These are phyloP conservation scores for Atethmia centrago DNA, from an alignment of 2,888 invertebrate genomes.

Conservation along the genomic window DNA sequence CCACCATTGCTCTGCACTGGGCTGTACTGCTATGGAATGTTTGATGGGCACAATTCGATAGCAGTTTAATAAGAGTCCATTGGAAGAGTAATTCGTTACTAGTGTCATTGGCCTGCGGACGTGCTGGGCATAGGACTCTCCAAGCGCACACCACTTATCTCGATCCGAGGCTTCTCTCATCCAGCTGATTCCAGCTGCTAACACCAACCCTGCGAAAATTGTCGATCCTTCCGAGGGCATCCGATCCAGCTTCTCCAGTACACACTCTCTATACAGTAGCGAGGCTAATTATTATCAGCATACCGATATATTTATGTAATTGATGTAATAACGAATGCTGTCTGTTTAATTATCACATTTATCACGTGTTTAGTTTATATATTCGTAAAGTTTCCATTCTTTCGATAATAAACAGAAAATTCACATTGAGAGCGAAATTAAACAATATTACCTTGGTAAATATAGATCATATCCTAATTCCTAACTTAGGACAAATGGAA, in stretches of 20 bases:
- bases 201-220: neutral
- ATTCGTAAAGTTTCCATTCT: neutral
- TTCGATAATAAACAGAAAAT: conserved; percentile 1
- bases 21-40: too few species aligned
- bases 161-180: neutral
- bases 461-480: neutral
- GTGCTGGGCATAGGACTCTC: too few species aligned
- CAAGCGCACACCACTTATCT: neutral
- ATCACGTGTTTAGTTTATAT: neutral
- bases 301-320: conserved; percentile 10
- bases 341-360: conserved; percentile 25
- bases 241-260: neutral
- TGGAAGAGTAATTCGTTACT: too few species aligned
- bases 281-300: neutral
- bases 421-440: neutral
- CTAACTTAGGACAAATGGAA: conserved; percentile 3
- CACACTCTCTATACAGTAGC: neutral
- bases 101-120: too few species aligned
- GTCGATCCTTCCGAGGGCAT: neutral
- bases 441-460: neutral
- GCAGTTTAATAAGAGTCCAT: too few species aligned
- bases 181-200: neutral
- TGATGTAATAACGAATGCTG: conserved; percentile 21
- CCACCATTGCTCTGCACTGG: too few species aligned
- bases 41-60: too few species aligned